phyloP scores from a whole-genome alignment of 2,888 invertebrate species.

The Apamea monoglypha region DNA sequence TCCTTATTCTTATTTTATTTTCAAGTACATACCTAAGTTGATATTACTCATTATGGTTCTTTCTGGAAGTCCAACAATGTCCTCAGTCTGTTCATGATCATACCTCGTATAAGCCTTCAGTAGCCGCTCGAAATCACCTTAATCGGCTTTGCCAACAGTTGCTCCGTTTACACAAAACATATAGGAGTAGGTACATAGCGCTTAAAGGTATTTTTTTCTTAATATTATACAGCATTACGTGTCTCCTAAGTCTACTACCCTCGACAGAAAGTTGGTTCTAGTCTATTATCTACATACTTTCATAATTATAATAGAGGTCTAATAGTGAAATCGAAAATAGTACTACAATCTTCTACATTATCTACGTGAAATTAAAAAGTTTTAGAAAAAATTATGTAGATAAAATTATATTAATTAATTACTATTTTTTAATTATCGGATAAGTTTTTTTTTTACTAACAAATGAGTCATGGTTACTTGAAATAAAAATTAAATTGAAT shows the following conservation, averaged over 20 bases:
- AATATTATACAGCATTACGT: neutral
- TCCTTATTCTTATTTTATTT: conserved; percentile 32
- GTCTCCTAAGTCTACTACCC: neutral
- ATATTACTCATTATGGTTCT: conserved; percentile 54
- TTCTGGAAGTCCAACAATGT: conserved; percentile 63
- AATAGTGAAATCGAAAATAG: neutral
- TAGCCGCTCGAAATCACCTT: conserved; percentile 71
- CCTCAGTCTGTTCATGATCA: conserved; percentile 58
- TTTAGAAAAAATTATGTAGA: neutral
- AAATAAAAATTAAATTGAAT: no score
- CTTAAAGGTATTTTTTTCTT: conserved; percentile 1
- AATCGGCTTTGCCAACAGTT: conserved; percentile 75
- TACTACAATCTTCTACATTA: neutral
- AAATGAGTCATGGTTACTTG: no score
- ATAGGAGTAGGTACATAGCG: neutral
- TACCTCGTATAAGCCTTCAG: conserved; percentile 70
- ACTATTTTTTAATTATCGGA: no score
- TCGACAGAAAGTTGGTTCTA: neutral
- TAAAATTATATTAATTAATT: no score
- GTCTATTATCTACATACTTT: neutral
- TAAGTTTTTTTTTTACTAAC: no score
- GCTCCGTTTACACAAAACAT: conserved; percentile 19
- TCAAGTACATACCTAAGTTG: conserved; percentile 24
- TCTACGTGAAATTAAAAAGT: neutral
- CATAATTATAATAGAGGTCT: neutral